Evolutionary conservation across 2,113 vertebrate species (phyloP).

Genomic region (Etia nguti): DNA sequence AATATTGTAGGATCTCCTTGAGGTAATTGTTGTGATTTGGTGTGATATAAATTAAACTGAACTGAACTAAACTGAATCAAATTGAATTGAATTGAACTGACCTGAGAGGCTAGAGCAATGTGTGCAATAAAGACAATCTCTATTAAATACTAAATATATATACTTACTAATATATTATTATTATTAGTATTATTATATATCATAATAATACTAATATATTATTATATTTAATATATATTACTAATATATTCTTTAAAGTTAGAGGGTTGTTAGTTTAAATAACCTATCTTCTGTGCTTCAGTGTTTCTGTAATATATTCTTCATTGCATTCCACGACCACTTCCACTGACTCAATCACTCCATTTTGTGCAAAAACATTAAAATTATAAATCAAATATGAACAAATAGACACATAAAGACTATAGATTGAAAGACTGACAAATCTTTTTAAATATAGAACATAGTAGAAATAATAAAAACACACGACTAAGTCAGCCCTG

Average conservation of each 20-base stretch:
- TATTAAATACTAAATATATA: background rate
- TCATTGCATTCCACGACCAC: too few species aligned
- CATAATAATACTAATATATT: background rate
- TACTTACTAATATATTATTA: background rate
- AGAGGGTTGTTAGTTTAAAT: too few species aligned
- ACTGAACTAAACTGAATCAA: background rate
- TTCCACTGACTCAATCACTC: background rate
- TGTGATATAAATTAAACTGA: background rate
- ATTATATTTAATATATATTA: too few species aligned
- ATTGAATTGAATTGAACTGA: background rate
- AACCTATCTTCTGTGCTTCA: background rate
- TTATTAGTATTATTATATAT: too few species aligned
- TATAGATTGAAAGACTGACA: background rate
- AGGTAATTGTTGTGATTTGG: background rate
- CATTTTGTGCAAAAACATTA: background rate
- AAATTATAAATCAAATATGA: background rate
- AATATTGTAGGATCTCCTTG: background rate
- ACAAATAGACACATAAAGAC: background rate
- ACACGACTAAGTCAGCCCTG: background rate
- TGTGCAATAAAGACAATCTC: background rate
- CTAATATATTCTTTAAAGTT: background rate
- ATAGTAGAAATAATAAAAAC: background rate
- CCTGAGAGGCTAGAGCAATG: background rate
- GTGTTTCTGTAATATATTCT: background rate
- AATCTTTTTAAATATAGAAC: background rate